A percentile compares a stretch with the other conserved stretches of the same genome.
Conservation (phyloP, 2,888 invertebrate species). For the Exocentrus adspersus region DNA sequence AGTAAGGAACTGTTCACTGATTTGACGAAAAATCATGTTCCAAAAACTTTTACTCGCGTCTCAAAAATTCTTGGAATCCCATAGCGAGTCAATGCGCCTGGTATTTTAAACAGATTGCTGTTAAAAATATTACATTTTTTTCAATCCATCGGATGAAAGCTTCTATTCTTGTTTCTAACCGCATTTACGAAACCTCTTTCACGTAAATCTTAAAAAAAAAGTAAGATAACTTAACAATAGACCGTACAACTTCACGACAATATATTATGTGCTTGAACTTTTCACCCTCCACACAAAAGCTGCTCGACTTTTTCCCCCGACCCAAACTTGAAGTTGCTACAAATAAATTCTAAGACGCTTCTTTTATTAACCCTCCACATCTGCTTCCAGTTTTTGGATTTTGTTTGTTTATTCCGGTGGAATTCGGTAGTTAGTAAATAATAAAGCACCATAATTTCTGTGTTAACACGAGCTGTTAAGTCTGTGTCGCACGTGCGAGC, state of each 20-base stretch:
- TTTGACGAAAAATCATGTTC: no score
- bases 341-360: slow-evolving; percentile 1
- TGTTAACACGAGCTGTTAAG: neutral
- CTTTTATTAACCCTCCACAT: slow-evolving; percentile 13
- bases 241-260: neutral
- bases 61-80: no score
- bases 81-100: no score
- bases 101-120: neutral
- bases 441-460: slow-evolving; percentile 1
- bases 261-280: slow-evolving; percentile 14
- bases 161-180: slow-evolving; percentile 1
- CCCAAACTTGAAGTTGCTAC: slow-evolving; percentile 1
- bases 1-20: no score
- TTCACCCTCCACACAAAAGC: neutral
- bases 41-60: no score
- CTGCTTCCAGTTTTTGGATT: neutral
- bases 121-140: neutral
- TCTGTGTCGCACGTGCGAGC: neutral
- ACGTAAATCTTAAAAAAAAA: neutral
- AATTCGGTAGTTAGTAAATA: neutral
- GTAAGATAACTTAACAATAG: slow-evolving; percentile 11
- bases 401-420: slow-evolving; percentile 1
- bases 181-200: neutral
- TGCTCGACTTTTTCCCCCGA: slow-evolving; percentile 11
- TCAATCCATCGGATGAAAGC: neutral